These are phyloP conservation scores for Plagodis dolabraria DNA, from an alignment of 2,888 invertebrate species.

Conservation along the genomic window DNA sequence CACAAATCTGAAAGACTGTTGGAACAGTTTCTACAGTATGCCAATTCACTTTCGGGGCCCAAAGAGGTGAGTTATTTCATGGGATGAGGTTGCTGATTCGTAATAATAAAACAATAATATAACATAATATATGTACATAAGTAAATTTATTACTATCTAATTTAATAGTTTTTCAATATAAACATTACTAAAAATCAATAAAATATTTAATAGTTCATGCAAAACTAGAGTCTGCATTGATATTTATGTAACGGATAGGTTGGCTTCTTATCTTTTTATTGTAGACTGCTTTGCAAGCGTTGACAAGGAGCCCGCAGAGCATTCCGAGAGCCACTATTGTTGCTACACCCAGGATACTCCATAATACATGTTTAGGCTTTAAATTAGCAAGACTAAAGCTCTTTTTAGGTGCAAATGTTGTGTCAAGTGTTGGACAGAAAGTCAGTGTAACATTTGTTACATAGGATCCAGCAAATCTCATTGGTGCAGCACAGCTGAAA, in stretches of 20 bases:
- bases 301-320: conserved; percentile 68
- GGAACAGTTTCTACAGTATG: conserved; percentile 90
- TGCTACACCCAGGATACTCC: conserved; percentile 76
- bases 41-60: conserved; percentile 87
- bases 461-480: conserved; percentile 68
- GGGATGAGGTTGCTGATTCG: conserved; percentile 6
- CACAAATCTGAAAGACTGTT: conserved; percentile 90
- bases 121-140: conserved; percentile 42
- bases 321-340: conserved; percentile 67
- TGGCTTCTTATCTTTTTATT: conserved; percentile 63
- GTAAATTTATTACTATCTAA: conserved; percentile 43
- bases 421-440: conserved; percentile 72
- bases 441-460: conserved; percentile 71
- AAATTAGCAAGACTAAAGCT: conserved; percentile 61
- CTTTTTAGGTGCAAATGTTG: conserved; percentile 57
- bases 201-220: conserved; percentile 51
- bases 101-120: conserved; percentile 29
- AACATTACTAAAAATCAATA: conserved; percentile 30
- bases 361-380: conserved; percentile 73
- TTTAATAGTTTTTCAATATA: conserved; percentile 35
- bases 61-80: conserved; percentile 83
- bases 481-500: conserved; percentile 79
- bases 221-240: conserved; percentile 65
- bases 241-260: conserved; percentile 71
- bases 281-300: conserved; percentile 65